phyloP scores from a whole-genome alignment of 2,888 invertebrate species.

The Polietes domitor region DNA sequence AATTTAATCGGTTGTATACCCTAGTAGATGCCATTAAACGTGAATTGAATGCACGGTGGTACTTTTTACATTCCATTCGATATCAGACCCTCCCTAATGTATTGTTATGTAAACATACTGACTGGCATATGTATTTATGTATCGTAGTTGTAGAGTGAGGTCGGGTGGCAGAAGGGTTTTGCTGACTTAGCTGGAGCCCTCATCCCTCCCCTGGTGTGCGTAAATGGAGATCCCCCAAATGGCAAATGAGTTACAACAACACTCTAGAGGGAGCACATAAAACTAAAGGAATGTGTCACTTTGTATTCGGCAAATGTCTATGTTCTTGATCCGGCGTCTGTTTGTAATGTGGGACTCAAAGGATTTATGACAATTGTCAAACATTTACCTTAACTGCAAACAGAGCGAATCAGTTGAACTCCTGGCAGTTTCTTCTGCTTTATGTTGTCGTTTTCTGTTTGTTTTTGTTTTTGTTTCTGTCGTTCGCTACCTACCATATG shows the following conservation, averaged over 20 bases:
- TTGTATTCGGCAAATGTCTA: slow-evolving; percentile 26
- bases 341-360: slow-evolving; percentile 65
- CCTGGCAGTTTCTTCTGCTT: slow-evolving; percentile 17
- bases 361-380: slow-evolving; percentile 69
- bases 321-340: slow-evolving; percentile 47
- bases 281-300: slow-evolving; percentile 47
- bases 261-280: slow-evolving; percentile 6
- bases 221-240: slow-evolving; percentile 44
- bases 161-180: slow-evolving; percentile 12
- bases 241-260: slow-evolving; percentile 47
- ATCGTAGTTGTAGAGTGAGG: not conserved
- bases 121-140: not conserved
- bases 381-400: slow-evolving; percentile 61
- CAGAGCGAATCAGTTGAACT: slow-evolving; percentile 58
- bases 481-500: not conserved
- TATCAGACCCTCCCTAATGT: not conserved
- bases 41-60: too few relatives aligned
- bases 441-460: not conserved
- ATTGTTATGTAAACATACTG: too few relatives aligned
- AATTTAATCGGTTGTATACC: too few relatives aligned
- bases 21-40: too few relatives aligned
- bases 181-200: slow-evolving; percentile 58
- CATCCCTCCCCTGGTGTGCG: slow-evolving; percentile 48
- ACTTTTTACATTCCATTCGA: too few relatives aligned
- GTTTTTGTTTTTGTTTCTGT: not conserved